Percentiles rank a stretch among this genome's conserved stretches.
phyloP scores from a whole-genome alignment of 2,113 vertebrate species.

The Thryonomys swinderianus region DNA sequence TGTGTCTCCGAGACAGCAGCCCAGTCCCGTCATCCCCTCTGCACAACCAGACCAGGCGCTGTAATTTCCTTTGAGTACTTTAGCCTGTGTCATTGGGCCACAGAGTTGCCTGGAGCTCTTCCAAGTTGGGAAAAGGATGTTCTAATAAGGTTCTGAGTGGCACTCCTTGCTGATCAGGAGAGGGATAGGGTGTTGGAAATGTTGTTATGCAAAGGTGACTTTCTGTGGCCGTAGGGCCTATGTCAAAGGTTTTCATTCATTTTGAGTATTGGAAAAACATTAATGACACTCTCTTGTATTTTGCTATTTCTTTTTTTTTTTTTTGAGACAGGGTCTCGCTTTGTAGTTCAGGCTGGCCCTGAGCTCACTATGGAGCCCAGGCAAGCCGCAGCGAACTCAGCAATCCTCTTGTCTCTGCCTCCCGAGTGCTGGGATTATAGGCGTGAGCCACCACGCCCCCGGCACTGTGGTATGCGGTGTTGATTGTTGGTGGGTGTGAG shows the following conservation, averaged over 20 bases:
- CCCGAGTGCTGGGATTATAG: too few species aligned
- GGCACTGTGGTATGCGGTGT: too few species aligned
- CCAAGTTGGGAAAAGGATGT: constrained; percentile 82
- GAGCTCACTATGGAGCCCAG: too few species aligned
- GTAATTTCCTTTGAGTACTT: constrained; percentile 82
- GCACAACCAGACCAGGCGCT: constrained; percentile 74
- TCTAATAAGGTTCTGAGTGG: constrained; percentile 84
- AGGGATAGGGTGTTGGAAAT: constrained; percentile 79
- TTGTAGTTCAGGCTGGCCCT: too few species aligned
- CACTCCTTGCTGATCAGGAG: constrained; percentile 82
- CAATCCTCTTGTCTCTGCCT: too few species aligned
- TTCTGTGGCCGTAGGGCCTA: constrained; percentile 23
- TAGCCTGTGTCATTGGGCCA: constrained; percentile 85
- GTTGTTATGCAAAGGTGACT: constrained; percentile 80
- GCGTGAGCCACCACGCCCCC: too few species aligned
- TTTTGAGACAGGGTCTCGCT: too few species aligned
- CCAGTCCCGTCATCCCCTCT: constrained; percentile 62
- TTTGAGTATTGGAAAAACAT: constrained; percentile 9
- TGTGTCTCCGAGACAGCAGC: background rate
- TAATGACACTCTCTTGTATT: background rate
- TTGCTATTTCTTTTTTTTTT: background rate
- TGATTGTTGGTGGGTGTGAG: too few species aligned
- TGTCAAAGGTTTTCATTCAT: constrained; percentile 67
- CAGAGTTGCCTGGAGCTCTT: constrained; percentile 83
- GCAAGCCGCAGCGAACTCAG: too few species aligned